Evolutionary conservation across 2,113 vertebrate species (phyloP).

Genomic region (Saguinus midas): DNA sequence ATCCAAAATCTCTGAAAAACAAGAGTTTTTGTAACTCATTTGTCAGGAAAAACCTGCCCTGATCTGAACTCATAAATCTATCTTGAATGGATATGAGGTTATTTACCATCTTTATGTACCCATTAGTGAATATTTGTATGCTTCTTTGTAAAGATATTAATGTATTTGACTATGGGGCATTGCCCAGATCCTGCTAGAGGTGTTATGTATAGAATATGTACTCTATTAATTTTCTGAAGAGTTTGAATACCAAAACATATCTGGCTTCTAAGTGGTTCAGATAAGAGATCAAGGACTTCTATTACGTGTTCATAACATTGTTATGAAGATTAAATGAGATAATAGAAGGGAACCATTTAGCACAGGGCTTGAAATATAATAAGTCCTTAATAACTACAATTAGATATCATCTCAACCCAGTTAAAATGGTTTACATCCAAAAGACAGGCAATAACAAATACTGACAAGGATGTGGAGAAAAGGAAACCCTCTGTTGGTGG

Average conservation of each 20-base stretch:
- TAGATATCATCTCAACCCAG: too few species aligned
- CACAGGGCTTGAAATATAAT: neutral
- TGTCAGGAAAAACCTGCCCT: neutral
- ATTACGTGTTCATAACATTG: neutral
- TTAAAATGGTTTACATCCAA: too few species aligned
- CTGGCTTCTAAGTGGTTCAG: neutral
- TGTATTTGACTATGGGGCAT: neutral
- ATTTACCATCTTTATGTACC: neutral
- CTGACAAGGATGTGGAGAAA: too few species aligned
- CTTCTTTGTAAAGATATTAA: neutral
- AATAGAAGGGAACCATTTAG: neutral
- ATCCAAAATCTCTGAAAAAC: neutral
- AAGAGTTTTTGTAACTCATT: neutral
- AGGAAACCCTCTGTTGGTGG: too few species aligned
- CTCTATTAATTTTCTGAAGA: neutral
- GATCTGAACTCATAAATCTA: neutral
- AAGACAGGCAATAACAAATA: too few species aligned
- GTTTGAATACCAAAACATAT: neutral
- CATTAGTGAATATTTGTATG: neutral
- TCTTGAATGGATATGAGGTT: neutral
- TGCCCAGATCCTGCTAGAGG: neutral
- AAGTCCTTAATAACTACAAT: neutral
- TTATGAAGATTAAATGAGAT: slow-evolving; percentile 15
- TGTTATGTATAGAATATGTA: neutral
- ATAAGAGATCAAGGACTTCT: neutral